phyloP scores from a whole-genome alignment of 1,140 invertebrate genomes.

The Drusus annulatus region DNA sequence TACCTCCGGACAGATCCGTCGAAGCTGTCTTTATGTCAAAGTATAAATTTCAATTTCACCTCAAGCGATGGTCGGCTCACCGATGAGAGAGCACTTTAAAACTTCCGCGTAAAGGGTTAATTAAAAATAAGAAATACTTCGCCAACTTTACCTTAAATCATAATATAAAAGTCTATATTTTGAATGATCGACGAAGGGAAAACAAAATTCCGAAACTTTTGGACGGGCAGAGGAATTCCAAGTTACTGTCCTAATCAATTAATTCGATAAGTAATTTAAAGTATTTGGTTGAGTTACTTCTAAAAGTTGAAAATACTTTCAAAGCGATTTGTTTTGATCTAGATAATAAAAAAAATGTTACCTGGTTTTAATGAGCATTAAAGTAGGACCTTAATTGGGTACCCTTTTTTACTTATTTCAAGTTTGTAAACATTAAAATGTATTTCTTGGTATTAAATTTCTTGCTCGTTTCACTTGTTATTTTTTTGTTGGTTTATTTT shows the following conservation, averaged over 20 bases:
- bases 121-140: slow-evolving; percentile 29
- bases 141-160: slow-evolving; percentile 22
- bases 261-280: slow-evolving; percentile 22
- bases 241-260: slow-evolving; percentile 18
- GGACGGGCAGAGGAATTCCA: slow-evolving; percentile 7
- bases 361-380: too few relatives aligned
- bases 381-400: too few relatives aligned
- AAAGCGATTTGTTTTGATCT: slow-evolving; percentile 1
- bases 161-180: neutral
- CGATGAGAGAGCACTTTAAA: slow-evolving; percentile 1
- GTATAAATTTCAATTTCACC: slow-evolving; percentile 47
- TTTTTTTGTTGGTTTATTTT: too few relatives aligned
- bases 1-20: neutral
- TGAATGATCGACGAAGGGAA: slow-evolving; percentile 10
- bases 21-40: slow-evolving; percentile 28
- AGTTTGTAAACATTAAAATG: too few relatives aligned
- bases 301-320: slow-evolving; percentile 3
- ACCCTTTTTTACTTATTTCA: too few relatives aligned
- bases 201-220: slow-evolving; percentile 41
- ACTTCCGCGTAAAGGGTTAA: slow-evolving; percentile 28
- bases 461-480: too few relatives aligned
- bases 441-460: too few relatives aligned
- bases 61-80: slow-evolving; percentile 3
- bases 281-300: neutral
- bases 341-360: neutral